These are phyloP conservation scores for Hyppa rectilinea DNA, from an alignment of 2,888 invertebrate species.

Conservation along the genomic window DNA sequence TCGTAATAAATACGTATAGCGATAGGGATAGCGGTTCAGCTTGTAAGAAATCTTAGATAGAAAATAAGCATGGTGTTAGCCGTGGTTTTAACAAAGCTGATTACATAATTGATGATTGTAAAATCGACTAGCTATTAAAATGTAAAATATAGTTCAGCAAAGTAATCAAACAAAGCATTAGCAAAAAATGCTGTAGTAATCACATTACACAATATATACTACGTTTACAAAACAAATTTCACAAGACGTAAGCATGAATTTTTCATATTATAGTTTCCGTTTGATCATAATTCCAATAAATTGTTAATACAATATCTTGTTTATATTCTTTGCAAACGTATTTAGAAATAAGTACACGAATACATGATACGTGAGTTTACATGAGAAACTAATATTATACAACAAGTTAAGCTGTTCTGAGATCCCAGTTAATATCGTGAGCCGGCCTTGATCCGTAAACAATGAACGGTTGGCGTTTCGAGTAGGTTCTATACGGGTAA, in stretches of 20 bases:
- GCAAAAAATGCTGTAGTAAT: constrained; percentile 2
- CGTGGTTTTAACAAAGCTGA: constrained; percentile 17
- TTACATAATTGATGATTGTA: constrained; percentile 14
- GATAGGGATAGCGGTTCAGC: constrained; percentile 44
- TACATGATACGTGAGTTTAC: constrained; percentile 21
- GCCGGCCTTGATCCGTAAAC: constrained; percentile 61
- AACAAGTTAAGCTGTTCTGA: constrained; percentile 52
- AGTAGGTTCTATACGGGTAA: constrained; percentile 50
- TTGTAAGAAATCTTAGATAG: constrained; percentile 26
- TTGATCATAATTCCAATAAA: constrained; percentile 42
- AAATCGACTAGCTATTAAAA: not conserved
- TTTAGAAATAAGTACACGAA: constrained; percentile 11
- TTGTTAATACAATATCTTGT: constrained; percentile 33
- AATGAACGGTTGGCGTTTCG: constrained; percentile 55
- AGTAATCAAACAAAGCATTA: constrained; percentile 5
- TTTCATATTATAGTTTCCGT: constrained; percentile 20
- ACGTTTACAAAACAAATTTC: constrained; percentile 20
- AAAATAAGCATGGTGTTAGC: too few relatives aligned
- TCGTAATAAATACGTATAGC: constrained; percentile 35
- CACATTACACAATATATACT: constrained; percentile 1
- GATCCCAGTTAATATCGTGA: constrained; percentile 51
- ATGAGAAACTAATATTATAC: constrained; percentile 36
- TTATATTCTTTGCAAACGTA: constrained; percentile 41
- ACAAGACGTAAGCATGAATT: constrained; percentile 34
- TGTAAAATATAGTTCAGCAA: constrained; percentile 1